Percentiles rank a stretch among this genome's conserved stretches.
phyloP scores from a whole-genome alignment of 2,888 invertebrate genomes.

The Stratiomys singularior region DNA sequence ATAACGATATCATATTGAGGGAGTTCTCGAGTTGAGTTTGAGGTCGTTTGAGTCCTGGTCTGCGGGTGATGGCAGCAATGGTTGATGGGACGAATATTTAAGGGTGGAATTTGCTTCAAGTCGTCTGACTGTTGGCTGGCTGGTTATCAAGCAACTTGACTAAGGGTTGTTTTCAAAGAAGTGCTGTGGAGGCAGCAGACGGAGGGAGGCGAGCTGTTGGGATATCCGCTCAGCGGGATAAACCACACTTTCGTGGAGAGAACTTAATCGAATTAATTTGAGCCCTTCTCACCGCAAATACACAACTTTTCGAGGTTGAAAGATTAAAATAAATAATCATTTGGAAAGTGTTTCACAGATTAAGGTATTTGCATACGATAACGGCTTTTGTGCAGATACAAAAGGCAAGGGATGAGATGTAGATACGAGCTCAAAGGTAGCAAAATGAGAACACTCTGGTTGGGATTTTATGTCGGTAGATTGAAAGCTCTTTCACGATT shows the following conservation, averaged over 20 bases:
- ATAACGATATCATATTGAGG: constrained; percentile 39
- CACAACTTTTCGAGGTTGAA: constrained; percentile 51
- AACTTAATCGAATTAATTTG: constrained; percentile 52
- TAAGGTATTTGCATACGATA: constrained; percentile 51
- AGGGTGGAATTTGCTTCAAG: constrained; percentile 1
- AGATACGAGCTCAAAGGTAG: not conserved
- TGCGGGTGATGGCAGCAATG: not conserved
- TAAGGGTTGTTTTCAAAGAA: constrained; percentile 7
- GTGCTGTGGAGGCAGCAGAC: not conserved
- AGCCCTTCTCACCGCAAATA: constrained; percentile 46
- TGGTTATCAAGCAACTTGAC: constrained; percentile 22
- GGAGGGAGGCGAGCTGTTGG: not conserved
- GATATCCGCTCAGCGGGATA: constrained; percentile 28
- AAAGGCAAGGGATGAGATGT: not conserved
- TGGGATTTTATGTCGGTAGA: constrained; percentile 2
- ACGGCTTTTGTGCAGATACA: constrained; percentile 38
- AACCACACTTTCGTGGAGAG: constrained; percentile 45
- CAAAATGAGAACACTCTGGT: constrained; percentile 7
- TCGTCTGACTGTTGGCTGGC: not conserved
- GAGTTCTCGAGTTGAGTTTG: constrained; percentile 13
- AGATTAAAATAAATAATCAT: constrained; percentile 52
- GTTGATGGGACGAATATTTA: no score
- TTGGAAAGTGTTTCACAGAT: constrained; percentile 52
- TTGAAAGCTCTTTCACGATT: constrained; percentile 44
- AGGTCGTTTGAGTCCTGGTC: constrained; percentile 26